Conservation (phyloP, 1,140 invertebrate species). For the Cardiocondyla obscurior region DNA sequence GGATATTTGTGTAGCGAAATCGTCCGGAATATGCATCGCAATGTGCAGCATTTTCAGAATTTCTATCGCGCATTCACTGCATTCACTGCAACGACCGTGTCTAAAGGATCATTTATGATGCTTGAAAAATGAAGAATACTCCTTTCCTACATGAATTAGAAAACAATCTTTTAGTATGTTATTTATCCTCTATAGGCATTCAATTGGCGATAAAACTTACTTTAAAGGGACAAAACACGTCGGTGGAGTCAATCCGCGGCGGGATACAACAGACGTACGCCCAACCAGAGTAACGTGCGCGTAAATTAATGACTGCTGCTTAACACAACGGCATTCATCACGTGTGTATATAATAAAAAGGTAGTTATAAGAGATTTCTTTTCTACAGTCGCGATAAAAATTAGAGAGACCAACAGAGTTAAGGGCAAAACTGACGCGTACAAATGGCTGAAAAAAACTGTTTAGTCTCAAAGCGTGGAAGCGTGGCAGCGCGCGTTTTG, state of each 20-base stretch:
- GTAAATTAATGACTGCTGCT: not conserved
- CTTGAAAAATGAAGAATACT: too few relatives aligned
- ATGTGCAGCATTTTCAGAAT: constrained; percentile 23
- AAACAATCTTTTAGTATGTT: too few relatives aligned
- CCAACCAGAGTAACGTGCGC: not conserved
- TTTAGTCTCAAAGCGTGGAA: constrained; percentile 15
- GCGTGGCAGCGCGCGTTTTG: not conserved
- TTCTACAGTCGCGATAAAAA: not conserved
- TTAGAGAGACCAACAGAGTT: not conserved
- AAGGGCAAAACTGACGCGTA: constrained; percentile 12
- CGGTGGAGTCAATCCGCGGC: too few relatives aligned
- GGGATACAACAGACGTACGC: too few relatives aligned
- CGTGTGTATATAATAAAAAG: not conserved
- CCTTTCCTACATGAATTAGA: too few relatives aligned
- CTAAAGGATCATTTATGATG: too few relatives aligned
- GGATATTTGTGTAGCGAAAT: constrained; percentile 15
- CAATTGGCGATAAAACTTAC: too few relatives aligned
- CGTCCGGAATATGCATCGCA: constrained; percentile 10
- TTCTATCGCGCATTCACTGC: constrained; percentile 10
- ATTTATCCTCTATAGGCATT: too few relatives aligned
- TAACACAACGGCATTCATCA: not conserved
- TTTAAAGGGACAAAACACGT: too few relatives aligned
- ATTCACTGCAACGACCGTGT: not conserved
- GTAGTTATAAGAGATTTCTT: not conserved
- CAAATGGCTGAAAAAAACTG: constrained; percentile 33